Evolutionary conservation across 2,888 invertebrate genomes (phyloP).

Genomic region (Drosophila picticornis): DNA sequence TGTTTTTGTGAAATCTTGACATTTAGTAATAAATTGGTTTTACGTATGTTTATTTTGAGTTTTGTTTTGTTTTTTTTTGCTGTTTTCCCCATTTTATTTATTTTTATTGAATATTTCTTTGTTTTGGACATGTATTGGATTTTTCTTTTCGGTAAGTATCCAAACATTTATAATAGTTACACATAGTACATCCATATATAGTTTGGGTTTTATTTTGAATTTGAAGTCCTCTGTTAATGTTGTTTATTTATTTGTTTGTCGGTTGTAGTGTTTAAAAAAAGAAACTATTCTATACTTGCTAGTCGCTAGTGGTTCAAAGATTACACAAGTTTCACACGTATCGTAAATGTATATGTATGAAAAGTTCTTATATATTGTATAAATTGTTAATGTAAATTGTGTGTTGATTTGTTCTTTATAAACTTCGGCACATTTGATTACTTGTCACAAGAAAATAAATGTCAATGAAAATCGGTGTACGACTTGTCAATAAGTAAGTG

Average conservation of each 20-base stretch:
- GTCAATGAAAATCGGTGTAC: conserved; percentile 47
- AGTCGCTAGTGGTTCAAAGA: conserved; percentile 60
- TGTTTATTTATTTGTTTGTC: conserved; percentile 32
- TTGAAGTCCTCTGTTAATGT: conserved; percentile 51
- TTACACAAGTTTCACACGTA: conserved; percentile 54
- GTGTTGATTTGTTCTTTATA: conserved; percentile 51
- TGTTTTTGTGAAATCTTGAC: conserved; percentile 44
- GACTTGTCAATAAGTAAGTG: conserved; percentile 28
- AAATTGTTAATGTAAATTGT: conserved; percentile 78
- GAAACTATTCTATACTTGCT: conserved; percentile 47
- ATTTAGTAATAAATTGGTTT: conserved; percentile 47
- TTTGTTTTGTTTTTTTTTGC: conserved; percentile 19
- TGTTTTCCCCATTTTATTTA: conserved; percentile 7
- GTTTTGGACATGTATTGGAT: conserved; percentile 41
- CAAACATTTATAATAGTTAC: conserved; percentile 47
- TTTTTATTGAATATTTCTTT: conserved; percentile 36
- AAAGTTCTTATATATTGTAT: conserved; percentile 63
- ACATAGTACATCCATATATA: conserved; percentile 52
- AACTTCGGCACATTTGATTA: conserved; percentile 75
- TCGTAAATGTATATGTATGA: conserved; percentile 54
- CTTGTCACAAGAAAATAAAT: conserved; percentile 42
- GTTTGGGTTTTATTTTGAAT: conserved; percentile 36
- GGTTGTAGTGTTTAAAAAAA: conserved; percentile 31
- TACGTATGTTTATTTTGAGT: conserved; percentile 45
- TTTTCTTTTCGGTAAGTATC: conserved; percentile 29